Evolutionary conservation across 2,113 vertebrate genomes (phyloP).

Genomic region (Chascanopsetta lugubris): DNA sequence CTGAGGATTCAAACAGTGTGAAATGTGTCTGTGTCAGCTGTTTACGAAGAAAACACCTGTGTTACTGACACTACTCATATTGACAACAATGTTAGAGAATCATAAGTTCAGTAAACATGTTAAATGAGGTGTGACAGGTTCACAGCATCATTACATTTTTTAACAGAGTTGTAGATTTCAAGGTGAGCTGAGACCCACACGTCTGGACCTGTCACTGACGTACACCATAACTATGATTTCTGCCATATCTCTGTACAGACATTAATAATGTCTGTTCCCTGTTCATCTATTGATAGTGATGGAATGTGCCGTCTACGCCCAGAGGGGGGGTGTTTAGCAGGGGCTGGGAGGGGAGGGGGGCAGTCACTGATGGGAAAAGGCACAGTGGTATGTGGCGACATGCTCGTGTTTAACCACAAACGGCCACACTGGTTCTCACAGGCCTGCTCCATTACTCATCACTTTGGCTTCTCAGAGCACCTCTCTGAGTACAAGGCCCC

Average conservation of each 20-base stretch:
- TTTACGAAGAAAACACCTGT: slow-evolving; percentile 32
- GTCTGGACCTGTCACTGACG: slow-evolving; percentile 8
- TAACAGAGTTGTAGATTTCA: background rate
- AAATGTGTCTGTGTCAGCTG: slow-evolving; percentile 17
- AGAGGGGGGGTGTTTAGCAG: slow-evolving; percentile 52
- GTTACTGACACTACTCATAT: background rate
- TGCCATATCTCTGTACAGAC: slow-evolving; percentile 27
- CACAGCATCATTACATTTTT: background rate
- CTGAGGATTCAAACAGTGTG: slow-evolving; percentile 2
- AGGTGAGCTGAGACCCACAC: slow-evolving; percentile 33
- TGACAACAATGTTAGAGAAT: background rate
- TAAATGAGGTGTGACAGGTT: background rate
- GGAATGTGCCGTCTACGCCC: slow-evolving; percentile 70
- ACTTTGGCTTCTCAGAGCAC: slow-evolving; percentile 61
- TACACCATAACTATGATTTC: slow-evolving; percentile 42
- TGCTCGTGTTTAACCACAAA: slow-evolving; percentile 77
- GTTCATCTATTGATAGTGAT: slow-evolving; percentile 66
- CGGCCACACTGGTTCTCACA: slow-evolving; percentile 81
- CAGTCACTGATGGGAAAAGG: slow-evolving; percentile 77
- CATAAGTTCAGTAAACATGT: too few species aligned
- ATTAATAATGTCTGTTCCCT: slow-evolving; percentile 41
- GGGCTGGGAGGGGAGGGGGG: slow-evolving; percentile 37
- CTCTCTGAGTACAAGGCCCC: slow-evolving; percentile 34
- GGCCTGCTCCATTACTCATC: slow-evolving; percentile 80
- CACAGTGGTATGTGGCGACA: slow-evolving; percentile 77